Percentiles rank a stretch among this genome's conserved stretches.
Conservation (phyloP, 1,140 invertebrate genomes). For the Pissodes strobi region DNA sequence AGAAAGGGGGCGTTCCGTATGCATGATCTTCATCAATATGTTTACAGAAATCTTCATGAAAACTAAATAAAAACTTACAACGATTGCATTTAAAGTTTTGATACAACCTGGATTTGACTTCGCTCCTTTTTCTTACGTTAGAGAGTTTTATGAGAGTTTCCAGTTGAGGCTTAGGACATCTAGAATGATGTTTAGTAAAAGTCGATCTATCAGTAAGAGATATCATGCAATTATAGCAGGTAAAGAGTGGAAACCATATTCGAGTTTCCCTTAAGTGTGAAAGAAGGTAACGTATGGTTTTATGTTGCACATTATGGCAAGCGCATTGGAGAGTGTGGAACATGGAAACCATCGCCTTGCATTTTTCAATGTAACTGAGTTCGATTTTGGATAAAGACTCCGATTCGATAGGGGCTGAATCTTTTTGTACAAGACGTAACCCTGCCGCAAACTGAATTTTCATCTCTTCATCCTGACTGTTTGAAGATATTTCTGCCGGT, state of each 20-base stretch:
- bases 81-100: conserved; percentile 49
- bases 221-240: conserved; percentile 63
- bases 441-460: conserved; percentile 51
- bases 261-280: conserved; percentile 44
- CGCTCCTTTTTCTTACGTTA: conserved; percentile 42
- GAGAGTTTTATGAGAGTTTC: conserved; percentile 45
- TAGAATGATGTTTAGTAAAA: conserved; percentile 42
- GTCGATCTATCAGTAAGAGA: conserved; percentile 56
- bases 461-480: conserved; percentile 40
- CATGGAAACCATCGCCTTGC: conserved; percentile 51
- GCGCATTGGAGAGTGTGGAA: conserved; percentile 44
- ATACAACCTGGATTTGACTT: conserved; percentile 48
- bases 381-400: conserved; percentile 47
- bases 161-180: conserved; percentile 40
- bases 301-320: conserved; percentile 47
- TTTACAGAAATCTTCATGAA: conserved; percentile 49
- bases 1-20: conserved; percentile 26
- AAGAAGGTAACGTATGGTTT: conserved; percentile 42
- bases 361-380: conserved; percentile 50
- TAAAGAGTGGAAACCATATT: conserved; percentile 56
- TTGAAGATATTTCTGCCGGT: conserved; percentile 1
- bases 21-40: conserved; percentile 48
- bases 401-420: conserved; percentile 29
- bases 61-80: conserved; percentile 48
- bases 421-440: conserved; percentile 42